Conservation (phyloP, 2,888 invertebrate genomes). For the Heteromyza rotundicornis region DNA sequence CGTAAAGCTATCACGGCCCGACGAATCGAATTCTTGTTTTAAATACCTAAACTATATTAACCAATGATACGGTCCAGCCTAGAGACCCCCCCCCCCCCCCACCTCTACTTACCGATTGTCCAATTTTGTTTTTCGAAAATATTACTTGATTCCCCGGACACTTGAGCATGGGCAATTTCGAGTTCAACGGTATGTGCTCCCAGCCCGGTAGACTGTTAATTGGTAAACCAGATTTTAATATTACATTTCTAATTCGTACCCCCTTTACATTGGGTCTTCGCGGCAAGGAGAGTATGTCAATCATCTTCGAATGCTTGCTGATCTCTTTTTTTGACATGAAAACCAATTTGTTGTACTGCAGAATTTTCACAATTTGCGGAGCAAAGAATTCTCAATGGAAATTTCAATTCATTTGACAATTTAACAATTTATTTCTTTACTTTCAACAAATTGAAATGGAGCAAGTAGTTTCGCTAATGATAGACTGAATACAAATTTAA, state of each 20-base stretch:
- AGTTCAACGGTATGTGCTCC: constrained; percentile 56
- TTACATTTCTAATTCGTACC: constrained; percentile 23
- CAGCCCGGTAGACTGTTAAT: constrained; percentile 60
- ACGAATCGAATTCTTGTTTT: constrained; percentile 53
- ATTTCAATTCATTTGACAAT: too few species aligned
- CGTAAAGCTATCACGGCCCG: constrained; percentile 45
- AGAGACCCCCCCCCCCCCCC: too few species aligned
- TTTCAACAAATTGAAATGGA: too few species aligned
- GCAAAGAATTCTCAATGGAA: too few species aligned
- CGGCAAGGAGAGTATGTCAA: constrained; percentile 52
- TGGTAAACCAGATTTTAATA: constrained; percentile 50
- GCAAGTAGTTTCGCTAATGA: too few species aligned
- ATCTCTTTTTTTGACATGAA: too few species aligned
- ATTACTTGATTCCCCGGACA: constrained; percentile 60
- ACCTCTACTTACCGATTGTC: constrained; percentile 46
- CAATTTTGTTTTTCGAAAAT: constrained; percentile 60
- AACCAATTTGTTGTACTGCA: too few species aligned
- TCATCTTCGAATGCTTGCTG: too few species aligned
- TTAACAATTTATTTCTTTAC: too few species aligned
- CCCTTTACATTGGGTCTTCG: constrained; percentile 41
- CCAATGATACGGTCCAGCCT: too few species aligned
- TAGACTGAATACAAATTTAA: too few species aligned
- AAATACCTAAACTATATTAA: constrained; percentile 42
- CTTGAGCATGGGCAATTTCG: constrained; percentile 60
- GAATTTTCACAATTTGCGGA: too few species aligned